Base-by-base conservation (phyloP, 2,797 vertebrate genomes). In the Microctenopoma lineatum region DNA sequence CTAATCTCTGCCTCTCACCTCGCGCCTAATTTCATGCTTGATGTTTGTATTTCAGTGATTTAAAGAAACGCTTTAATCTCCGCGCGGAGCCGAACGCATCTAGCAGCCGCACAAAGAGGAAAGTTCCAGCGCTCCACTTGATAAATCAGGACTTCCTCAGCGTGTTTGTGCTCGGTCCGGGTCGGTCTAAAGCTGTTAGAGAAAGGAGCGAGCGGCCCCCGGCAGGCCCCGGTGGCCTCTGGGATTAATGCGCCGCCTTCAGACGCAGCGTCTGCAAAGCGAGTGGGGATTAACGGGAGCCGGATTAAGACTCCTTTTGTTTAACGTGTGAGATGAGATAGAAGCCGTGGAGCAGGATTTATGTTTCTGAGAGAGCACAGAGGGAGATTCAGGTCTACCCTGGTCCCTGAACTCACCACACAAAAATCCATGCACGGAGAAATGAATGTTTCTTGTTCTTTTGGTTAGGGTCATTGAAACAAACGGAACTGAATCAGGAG, bases 221-320 rank as follows among this genome's bases (percentile, higher is more conserved):
- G 59, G 29, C 26, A 59, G 56, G 75, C 64, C 72, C 61, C 57
- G 46, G 59, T 68, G 84, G 74, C 84, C 81, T 59, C 67, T 38
- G 72, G 82, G 84, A 88, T 90, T 88, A 90, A 76, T 2, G 47
- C 1, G 27, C 46, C 12, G 76, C 60, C 83, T 83, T 77, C 58
- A 87, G 81, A 81, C 53, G 70, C 85, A 25, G 79, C 16, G 61
- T 76, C 72, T 52, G 72, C 78, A 77, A 66, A 84, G 62, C 59
- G 73, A 60, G 51, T 51, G 34, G 61, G 83, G 86, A 85, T 88
- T 87, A 84, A 58, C 72, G 70, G 42, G 56, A 27, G 54, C 36
- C 16, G 73, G 86, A 85, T 88, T 88, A 86, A 79, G 63, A 52
- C 74, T 85, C 75, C 79, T 87, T 87, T 90, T 85, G 87, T 90